Base-by-base conservation (phyloP, 2,113 vertebrate genomes). In the Channa maculata region DNA sequence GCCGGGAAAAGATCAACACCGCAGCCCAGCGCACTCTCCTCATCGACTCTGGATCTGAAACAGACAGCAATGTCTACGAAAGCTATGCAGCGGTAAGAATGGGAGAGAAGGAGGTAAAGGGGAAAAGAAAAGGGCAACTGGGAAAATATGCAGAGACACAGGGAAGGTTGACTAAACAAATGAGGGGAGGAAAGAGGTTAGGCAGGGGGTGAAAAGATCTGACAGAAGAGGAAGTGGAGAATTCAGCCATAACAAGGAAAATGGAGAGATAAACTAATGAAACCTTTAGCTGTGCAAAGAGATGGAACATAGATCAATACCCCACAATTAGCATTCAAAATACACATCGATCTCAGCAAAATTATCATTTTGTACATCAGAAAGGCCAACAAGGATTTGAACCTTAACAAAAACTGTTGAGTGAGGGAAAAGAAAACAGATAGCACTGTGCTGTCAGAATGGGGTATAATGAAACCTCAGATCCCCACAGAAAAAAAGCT, bases 21-120 rank as follows among this genome's bases (percentile, higher is more conserved):
- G 75, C 84, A 1, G 92, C 90, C n/a, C 87, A 78, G 70, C 84
- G 75, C 46, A 95, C 92, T 0, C 87, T 95, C n/a, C 86, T 95
- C 79, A 69, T 93, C 4, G 94, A 95, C 83, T 92, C 88, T 5
- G 91, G 84, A 66, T 95, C 94, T 0, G 94, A 94, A 66, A 68
- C 84, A 4, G 88, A 91, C 70, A 92, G 80, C 88, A 86, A 89
- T 5, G 43, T 88, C 77, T 94, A 94, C 8, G 90, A 93, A 86
- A 91, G 70, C 83, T 93, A 83, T 3, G 75, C 59, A n/a, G 72
- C 59, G 86, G 93, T 93, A 69, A 91, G 90, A 71, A 66, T 45
- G 46, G 57, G 53, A 15, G 33, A 71, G 63, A 59, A 33, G 51
- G 39, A 39, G 37, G 58, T 41, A 37, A 49, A 34, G 39, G 49